These are phyloP conservation scores for Trisateles emortualis DNA, from an alignment of 2,888 invertebrate species.

Conservation along the genomic window DNA sequence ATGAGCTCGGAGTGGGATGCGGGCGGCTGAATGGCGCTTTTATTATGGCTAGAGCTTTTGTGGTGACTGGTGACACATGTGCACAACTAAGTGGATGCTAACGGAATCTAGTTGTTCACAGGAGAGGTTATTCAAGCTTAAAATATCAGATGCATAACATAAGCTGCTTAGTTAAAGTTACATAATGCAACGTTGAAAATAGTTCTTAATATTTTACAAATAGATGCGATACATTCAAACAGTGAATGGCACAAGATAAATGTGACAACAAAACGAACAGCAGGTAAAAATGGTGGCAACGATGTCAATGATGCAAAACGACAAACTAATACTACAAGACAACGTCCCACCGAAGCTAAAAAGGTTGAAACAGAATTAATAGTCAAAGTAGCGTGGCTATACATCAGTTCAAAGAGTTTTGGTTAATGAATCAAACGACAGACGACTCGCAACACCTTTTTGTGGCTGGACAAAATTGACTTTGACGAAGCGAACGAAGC, in stretches of 20 bases:
- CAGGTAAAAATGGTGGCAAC: constrained; percentile 50
- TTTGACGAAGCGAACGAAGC: constrained; percentile 79
- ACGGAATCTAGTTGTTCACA: constrained; percentile 38
- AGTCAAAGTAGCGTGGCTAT: constrained; percentile 67
- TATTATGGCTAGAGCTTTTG: constrained; percentile 71
- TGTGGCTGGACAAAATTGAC: constrained; percentile 80
- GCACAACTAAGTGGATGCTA: constrained; percentile 39
- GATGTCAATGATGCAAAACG: constrained; percentile 59
- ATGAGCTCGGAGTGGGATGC: constrained; percentile 78
- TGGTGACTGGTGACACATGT: constrained; percentile 69
- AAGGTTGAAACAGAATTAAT: constrained; percentile 65
- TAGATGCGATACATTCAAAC: constrained; percentile 33
- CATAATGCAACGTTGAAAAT: constrained; percentile 28
- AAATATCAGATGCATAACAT: constrained; percentile 4
- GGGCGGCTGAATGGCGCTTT: constrained; percentile 78
- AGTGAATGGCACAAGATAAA: constrained; percentile 56
- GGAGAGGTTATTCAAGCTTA: constrained; percentile 13
- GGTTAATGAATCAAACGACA: constrained; percentile 85
- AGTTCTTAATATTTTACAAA: constrained; percentile 30
- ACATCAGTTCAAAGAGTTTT: constrained; percentile 81
- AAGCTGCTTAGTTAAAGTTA: constrained; percentile 17
- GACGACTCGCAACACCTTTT: constrained; percentile 82
- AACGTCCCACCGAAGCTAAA: constrained; percentile 53
- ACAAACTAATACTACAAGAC: constrained; percentile 47
- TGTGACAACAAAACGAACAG: constrained; percentile 49